Conservation (phyloP, 2,113 vertebrate species). For the Puffinus mauretanicus region DNA sequence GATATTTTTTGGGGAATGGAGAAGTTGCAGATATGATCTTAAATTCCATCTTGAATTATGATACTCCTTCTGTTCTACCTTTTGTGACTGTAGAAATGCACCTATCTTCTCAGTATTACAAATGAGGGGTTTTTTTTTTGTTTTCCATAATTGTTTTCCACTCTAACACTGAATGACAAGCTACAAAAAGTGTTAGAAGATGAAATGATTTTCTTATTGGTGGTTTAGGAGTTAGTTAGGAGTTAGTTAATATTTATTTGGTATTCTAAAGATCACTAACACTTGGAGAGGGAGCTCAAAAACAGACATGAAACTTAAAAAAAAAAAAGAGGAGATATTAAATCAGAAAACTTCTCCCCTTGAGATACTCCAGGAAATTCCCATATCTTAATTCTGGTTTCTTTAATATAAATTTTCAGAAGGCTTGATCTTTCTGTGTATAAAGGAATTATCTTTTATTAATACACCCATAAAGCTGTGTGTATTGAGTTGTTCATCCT, state of each 20-base stretch:
- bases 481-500: neutral
- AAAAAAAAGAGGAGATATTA: neutral
- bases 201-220: neutral
- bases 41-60: neutral
- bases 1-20: neutral
- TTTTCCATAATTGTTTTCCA: neutral
- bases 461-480: neutral
- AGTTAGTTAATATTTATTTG: neutral
- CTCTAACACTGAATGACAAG: neutral
- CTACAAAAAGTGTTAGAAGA: neutral
- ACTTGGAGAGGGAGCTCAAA: neutral
- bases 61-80: neutral
- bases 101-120: neutral
- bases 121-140: neutral
- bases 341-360: neutral
- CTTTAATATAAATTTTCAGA: constrained; percentile 19
- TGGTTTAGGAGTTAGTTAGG: neutral
- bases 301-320: neutral
- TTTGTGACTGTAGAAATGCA: neutral
- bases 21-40: neutral
- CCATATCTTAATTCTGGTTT: neutral
- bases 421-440: constrained; percentile 12
- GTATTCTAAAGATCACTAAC: neutral
- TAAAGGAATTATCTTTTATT: constrained; percentile 37
- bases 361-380: constrained; percentile 9